Percentiles rank a stretch among this genome's conserved stretches.
Evolutionary conservation across 92 coral and sea anemone species (phyloP).

Genomic region (Diadumene lineata): DNA sequence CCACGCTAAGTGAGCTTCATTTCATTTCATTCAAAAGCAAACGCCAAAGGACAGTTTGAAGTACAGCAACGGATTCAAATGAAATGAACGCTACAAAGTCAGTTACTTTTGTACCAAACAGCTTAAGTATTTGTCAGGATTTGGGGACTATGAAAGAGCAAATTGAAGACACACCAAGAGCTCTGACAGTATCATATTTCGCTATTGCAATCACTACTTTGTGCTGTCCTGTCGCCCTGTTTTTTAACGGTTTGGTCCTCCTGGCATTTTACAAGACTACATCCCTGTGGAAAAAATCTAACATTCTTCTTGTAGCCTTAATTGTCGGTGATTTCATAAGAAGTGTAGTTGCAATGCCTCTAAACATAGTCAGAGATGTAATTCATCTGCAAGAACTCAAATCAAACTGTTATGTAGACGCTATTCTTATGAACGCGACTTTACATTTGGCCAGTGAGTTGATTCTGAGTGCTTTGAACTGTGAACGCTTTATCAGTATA

Average conservation of each 20-base stretch:
- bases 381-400: neutral
- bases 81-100: no score
- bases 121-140: no score
- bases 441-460: neutral
- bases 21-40: no score
- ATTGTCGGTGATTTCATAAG: neutral
- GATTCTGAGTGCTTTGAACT: neutral
- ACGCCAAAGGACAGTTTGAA: no score
- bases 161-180: neutral
- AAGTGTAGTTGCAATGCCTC: neutral
- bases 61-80: no score
- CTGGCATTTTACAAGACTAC: neutral
- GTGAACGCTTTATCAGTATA: constrained; percentile 14
- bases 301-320: neutral
- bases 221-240: neutral
- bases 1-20: no score
- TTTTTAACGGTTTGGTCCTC: neutral
- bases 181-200: neutral
- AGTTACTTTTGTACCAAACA: no score
- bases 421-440: neutral
- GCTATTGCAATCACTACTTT: neutral
- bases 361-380: neutral
- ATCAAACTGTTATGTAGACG: neutral
- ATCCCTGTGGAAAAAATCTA: neutral
- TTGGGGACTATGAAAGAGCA: neutral